Evolutionary conservation across 64 coral and sea anemone genomes (phyloP), one percentile per base, ranked within the genome.

Genomic region (Dendronephthya gigantea): DNA sequence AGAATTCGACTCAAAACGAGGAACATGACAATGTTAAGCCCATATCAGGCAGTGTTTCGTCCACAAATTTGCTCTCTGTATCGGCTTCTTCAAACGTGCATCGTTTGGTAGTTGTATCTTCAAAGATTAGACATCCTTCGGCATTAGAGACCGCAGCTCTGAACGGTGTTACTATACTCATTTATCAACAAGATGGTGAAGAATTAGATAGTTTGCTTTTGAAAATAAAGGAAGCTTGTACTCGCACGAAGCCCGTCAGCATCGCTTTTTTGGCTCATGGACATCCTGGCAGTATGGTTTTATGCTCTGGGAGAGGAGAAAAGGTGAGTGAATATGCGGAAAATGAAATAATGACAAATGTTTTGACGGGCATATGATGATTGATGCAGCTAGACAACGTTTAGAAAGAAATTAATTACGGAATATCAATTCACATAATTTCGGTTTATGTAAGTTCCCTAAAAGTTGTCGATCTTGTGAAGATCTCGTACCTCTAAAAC

Each of bases 261-360:
- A 79, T 79, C 36, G 72, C 72, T 79, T 79, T 79, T 19, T 34
- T 79, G 36, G 72, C 72, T 2, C 72, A 79, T 79, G 72, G 72
- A 2, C 72, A 79, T 34, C 72, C 72, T 28, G 72, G 72, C 72
- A 79, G 72, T 39, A 79, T 79, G 72, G 72, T 79, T 79, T 39
- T 79, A 79, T 79, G 72, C 32, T 79, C 72, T 33, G 72, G 72
- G 22, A 0, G 36, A 79, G 72, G 72, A 29, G 72, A 79, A 33
- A 79, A 79, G 72, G 72, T 79, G 36, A n/a, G 55, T 12, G 25
- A 22, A 45, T 45, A 45, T 4, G 41, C 41, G 41, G 11, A 45
- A 45, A 45, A 45, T 45, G 41, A 45, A 45, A 45, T 45, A 45
- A 45, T 45, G 11, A 17, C 58, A 66, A 66, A 66, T 66, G 58